Evolutionary conservation across 2,888 invertebrate species (phyloP).

Genomic region (Pandemis cinnamomeana): DNA sequence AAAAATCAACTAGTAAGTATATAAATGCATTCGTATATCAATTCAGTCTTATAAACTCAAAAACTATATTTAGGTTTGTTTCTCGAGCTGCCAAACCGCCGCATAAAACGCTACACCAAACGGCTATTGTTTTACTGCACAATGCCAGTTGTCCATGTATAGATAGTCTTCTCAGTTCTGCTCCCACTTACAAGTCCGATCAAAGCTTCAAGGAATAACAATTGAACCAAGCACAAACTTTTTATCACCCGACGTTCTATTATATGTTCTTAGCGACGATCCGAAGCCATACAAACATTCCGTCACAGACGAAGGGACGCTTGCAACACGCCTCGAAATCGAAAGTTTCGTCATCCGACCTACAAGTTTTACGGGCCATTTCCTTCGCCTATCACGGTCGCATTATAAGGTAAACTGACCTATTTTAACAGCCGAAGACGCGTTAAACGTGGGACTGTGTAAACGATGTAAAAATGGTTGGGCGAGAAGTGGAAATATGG

Average conservation of each 20-base stretch:
- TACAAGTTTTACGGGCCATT: conserved; percentile 48
- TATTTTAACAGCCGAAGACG: conserved; percentile 47
- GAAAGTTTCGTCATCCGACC: conserved; percentile 42
- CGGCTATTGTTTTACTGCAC: no score
- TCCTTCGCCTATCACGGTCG: conserved; percentile 43
- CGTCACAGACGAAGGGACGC: conserved; percentile 26
- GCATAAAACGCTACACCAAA: no score
- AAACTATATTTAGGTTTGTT: no score
- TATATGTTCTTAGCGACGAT: neutral
- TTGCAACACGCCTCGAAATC: conserved; percentile 22
- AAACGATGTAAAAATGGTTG: conserved; percentile 15
- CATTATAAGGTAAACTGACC: conserved; percentile 52
- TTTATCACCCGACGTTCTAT: neutral
- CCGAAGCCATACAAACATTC: conserved; percentile 11
- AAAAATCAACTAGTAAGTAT: no score
- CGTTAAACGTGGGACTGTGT: conserved; percentile 21
- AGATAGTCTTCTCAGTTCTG: neutral
- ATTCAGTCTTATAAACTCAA: no score
- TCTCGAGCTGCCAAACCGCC: no score
- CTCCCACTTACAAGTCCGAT: neutral
- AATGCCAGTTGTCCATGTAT: no score
- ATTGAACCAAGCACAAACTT: neutral
- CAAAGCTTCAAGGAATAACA: neutral
- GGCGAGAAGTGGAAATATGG: conserved; percentile 1
- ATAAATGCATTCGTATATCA: no score